Conservation (phyloP, 2,797 vertebrate species). For the Ctenopoma kingsleyae region DNA sequence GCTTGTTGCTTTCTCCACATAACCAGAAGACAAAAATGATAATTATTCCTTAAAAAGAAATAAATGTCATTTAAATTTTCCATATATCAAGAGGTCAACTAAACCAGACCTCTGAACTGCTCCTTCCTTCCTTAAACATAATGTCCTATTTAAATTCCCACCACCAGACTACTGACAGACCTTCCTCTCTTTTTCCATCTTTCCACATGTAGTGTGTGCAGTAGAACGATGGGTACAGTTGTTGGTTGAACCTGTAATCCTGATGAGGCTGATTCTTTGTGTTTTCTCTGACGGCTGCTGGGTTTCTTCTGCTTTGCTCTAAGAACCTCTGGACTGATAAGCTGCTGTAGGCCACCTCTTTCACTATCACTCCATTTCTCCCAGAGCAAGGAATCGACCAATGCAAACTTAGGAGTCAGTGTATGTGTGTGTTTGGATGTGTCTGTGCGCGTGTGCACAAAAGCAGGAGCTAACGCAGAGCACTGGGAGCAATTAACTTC, state of each 20-base stretch:
- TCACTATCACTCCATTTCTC: constrained; percentile 51
- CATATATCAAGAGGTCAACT: constrained; percentile 30
- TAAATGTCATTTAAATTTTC: not conserved
- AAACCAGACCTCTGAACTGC: constrained; percentile 29
- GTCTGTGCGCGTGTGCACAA: constrained; percentile 19
- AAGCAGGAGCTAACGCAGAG: constrained; percentile 65
- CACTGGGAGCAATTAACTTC: constrained; percentile 82
- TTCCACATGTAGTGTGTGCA: constrained; percentile 43
- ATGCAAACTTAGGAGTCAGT: constrained; percentile 34
- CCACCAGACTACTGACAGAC: not conserved
- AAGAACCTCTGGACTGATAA: constrained; percentile 75
- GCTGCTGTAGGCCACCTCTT: constrained; percentile 70
- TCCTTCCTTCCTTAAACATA: constrained; percentile 2
- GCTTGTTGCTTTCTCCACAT: not conserved
- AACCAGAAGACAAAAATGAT: not conserved
- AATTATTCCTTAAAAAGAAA: not conserved
- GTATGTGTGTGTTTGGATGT: constrained; percentile 8
- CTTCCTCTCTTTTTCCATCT: constrained; percentile 23
- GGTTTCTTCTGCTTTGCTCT: constrained; percentile 68
- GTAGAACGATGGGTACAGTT: constrained; percentile 59
- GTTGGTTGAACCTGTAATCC: constrained; percentile 74
- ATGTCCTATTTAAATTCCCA: constrained; percentile 13
- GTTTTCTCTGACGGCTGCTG: constrained; percentile 78
- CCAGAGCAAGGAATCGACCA: constrained; percentile 48
- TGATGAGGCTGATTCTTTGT: constrained; percentile 74